Evolutionary conservation across 2,888 invertebrate genomes (phyloP), one percentile per base, ranked within the genome.

Genomic region (Polymixis lichenea): DNA sequence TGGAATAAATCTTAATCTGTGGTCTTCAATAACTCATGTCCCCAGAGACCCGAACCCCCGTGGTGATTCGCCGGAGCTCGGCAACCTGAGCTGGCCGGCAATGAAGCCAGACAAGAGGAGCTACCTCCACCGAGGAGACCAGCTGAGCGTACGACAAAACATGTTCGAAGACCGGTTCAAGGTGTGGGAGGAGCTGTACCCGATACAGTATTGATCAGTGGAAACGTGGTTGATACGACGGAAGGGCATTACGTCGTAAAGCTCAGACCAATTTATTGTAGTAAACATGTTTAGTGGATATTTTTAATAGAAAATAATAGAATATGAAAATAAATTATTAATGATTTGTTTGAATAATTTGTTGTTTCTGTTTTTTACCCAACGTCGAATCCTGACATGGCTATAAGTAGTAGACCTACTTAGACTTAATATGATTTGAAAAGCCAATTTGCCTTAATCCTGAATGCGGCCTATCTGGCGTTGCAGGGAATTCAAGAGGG

Each of bases 151-250:
- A 7, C 85, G 86, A 0, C 77, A 89, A 74, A 93, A 93, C 80
- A 85, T 95, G 85, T 90, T 90, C 51, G 93, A 94, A 72, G 90
- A 93, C 56, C 82, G 92, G 53, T 92, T 91, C 82, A 75, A 87
- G 22, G 70, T 93, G 5, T 95, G 95, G 95, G 94, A 95, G 5
- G 90, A 93, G 17, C 86, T 95, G 8, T 95, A 93, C 51, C 95
- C 94, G 0, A 89, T 93, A 22, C 62, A 89, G 67, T 93, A 92
- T 13, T 83, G 55, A 80, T 32, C 22, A 28, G 22, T 6, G 17
- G 17, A 17, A 28, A 66, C 13, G 15, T 19, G 28, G 22, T 15
- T 22, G 49, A 28, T 51, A 51, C 15, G 22, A 22, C 28, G 28
- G 22, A 28, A 66, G 28, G 15, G 0, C 15, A 49, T 22, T 28